Percentiles rank a stretch among this genome's conserved stretches.
These are phyloP conservation scores for Thymelicus acteon DNA, from an alignment of 2,888 invertebrate species.

Conservation along the genomic window DNA sequence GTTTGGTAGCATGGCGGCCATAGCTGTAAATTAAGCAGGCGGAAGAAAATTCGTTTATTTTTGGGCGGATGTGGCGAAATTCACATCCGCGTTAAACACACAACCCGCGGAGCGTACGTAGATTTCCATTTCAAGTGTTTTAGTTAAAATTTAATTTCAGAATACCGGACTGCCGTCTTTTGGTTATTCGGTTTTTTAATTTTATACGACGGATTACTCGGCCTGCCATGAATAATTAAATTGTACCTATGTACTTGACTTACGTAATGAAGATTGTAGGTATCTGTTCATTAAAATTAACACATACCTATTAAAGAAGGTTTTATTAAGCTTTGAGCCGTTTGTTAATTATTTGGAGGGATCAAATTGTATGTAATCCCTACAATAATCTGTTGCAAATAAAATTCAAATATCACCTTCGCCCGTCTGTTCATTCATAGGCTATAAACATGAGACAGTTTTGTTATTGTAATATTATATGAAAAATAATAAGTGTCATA, in stretches of 20 bases:
- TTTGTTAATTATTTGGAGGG: too few relatives aligned
- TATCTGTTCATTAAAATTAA: slow-evolving; percentile 40
- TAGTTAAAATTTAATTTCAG: slow-evolving; percentile 80
- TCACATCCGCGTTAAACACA: slow-evolving; percentile 83
- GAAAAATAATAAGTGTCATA: too few relatives aligned
- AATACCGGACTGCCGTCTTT: slow-evolving; percentile 78
- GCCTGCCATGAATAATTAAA: slow-evolving; percentile 61
- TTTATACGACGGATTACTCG: slow-evolving; percentile 69
- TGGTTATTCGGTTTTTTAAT: slow-evolving; percentile 79
- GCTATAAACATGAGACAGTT: too few relatives aligned
- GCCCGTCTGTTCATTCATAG: too few relatives aligned
- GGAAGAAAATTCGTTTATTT: slow-evolving; percentile 84
- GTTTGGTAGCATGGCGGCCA: slow-evolving; percentile 70
- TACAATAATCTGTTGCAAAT: too few relatives aligned
- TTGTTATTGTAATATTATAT: too few relatives aligned
- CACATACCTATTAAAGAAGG: too few relatives aligned
- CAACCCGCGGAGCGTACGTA: slow-evolving; percentile 70
- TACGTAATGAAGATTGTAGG: slow-evolving; percentile 60
- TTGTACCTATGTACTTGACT: slow-evolving; percentile 62
- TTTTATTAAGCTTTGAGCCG: too few relatives aligned
- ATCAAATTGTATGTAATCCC: too few relatives aligned
- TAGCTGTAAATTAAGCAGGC: slow-evolving; percentile 81
- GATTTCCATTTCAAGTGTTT: slow-evolving; percentile 74
- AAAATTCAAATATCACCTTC: too few relatives aligned
- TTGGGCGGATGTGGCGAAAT: slow-evolving; percentile 82